phyloP scores from a whole-genome alignment of 2,113 vertebrate species.

The Oryzias curvinotus region DNA sequence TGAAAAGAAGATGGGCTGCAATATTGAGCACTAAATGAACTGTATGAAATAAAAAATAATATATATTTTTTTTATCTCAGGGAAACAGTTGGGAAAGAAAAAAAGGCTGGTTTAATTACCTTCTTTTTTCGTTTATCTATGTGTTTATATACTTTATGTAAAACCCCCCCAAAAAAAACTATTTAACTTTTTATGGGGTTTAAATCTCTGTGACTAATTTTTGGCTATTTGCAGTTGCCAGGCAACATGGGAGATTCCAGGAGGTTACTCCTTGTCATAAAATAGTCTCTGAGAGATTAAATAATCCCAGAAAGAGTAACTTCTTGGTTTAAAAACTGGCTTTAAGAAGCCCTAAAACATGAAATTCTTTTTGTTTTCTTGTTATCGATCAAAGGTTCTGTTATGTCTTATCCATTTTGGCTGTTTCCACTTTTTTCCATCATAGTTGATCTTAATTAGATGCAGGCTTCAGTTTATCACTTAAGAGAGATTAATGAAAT shows the following conservation, averaged over 20 bases:
- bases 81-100: neutral
- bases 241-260: constrained; percentile 26
- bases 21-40: neutral
- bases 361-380: neutral
- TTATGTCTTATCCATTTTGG: no score
- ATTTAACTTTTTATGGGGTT: constrained; percentile 1
- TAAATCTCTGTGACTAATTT: constrained; percentile 14
- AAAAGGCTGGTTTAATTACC: no score
- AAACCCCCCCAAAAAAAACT: neutral
- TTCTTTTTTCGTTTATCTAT: no score
- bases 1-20: neutral
- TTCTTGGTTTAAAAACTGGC: neutral
- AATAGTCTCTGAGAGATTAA: constrained; percentile 13
- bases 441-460: no score
- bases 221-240: constrained; percentile 35
- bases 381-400: no score
- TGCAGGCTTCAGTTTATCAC: no score
- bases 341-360: constrained; percentile 3
- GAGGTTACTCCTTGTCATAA: neutral
- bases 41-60: constrained; percentile 1
- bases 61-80: no score
- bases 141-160: no score
- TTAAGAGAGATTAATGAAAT: no score
- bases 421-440: no score
- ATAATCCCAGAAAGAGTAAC: constrained; percentile 8